Evolutionary conservation across 2,888 invertebrate species (phyloP), one percentile per base, ranked within the genome.

Genomic region (Caenorhabditis sinica): DNA sequence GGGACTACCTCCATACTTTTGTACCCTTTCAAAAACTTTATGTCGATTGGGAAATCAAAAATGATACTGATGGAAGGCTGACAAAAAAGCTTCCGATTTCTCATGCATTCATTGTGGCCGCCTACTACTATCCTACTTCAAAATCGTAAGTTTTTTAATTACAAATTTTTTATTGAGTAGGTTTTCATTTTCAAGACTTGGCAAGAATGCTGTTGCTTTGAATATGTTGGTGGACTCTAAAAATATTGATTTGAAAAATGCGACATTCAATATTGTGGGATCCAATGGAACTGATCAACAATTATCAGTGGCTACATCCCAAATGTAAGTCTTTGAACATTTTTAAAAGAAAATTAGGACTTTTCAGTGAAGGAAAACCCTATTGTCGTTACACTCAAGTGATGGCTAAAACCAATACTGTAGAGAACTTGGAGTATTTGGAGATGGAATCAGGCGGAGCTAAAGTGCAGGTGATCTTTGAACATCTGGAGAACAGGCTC

Each of bases 91-190:
- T 80, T 3, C 43, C 43, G 1, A 28, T 60, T n/a, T 58, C 80
- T n/a, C 80, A 80, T 40, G 65, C 45, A 0, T 80, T 66, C 36
- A 68, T 80, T n/a, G 49, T 36, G 20, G 58, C 65, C 13, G 80
- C 58, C 4, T 80, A 80, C 25, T 80, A 51, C 45, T 80, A 80
- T 58, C 65, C 72, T 1, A 60, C 30, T n/a, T 80, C 80, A 0
- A 80, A 80, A 40, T 80, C 80, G 80, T 80, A 49, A 80, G 80
- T 66, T 51, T 56, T 56, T 56, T 23, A 40, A 23, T 61, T 36
- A 0, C 3, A 25, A 15, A 45, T 30, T 28, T 4, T 11, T 40
- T n/a, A n/a, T n/a, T n/a, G n/a, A n/a, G 15, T 33, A 15, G 9
- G 15, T n/a, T 17, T 28, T 30, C 8, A 8, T 17, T 36, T 33